Conservation (phyloP, 2,797 vertebrate species). For the Champsocephalus gunnari region DNA sequence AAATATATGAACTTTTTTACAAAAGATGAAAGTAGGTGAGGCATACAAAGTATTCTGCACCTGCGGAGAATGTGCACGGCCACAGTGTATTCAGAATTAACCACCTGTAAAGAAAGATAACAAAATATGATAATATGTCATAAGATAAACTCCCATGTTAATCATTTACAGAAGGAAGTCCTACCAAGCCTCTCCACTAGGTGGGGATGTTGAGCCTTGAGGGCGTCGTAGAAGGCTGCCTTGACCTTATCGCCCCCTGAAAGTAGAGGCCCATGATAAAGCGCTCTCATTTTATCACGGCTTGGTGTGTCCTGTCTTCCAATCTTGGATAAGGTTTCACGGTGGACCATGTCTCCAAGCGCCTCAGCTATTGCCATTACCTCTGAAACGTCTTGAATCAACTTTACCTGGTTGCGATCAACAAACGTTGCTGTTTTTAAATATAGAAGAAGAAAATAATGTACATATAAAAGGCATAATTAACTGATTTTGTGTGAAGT, state of each 20-base stretch:
- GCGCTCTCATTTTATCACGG: slow-evolving; percentile 15
- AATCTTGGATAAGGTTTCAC: slow-evolving; percentile 34
- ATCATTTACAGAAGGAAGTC: slow-evolving; percentile 6
- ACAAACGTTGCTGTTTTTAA: slow-evolving; percentile 60
- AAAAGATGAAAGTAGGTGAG: not conserved
- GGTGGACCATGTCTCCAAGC: slow-evolving; percentile 50
- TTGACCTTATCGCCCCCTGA: slow-evolving; percentile 36
- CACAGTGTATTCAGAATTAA: not conserved
- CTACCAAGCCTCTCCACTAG: slow-evolving; percentile 49
- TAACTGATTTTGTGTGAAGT: not conserved
- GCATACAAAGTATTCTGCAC: not conserved
- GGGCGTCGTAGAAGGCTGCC: slow-evolving; percentile 69
- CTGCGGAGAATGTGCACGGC: not conserved
- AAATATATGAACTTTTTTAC: not conserved
- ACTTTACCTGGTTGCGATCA: not conserved
- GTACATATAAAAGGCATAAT: not conserved
- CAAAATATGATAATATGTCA: not conserved
- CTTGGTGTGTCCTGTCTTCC: accelerated
- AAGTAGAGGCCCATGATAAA: not conserved
- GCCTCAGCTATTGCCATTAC: slow-evolving; percentile 48
- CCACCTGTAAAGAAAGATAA: slow-evolving; percentile 30
- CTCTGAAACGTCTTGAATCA: not conserved
- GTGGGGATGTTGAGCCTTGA: not conserved
- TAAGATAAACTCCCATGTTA: not conserved
- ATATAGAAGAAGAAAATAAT: not conserved